phyloP scores from a whole-genome alignment of 2,797 vertebrate species.

The Eulemur albifrons region DNA sequence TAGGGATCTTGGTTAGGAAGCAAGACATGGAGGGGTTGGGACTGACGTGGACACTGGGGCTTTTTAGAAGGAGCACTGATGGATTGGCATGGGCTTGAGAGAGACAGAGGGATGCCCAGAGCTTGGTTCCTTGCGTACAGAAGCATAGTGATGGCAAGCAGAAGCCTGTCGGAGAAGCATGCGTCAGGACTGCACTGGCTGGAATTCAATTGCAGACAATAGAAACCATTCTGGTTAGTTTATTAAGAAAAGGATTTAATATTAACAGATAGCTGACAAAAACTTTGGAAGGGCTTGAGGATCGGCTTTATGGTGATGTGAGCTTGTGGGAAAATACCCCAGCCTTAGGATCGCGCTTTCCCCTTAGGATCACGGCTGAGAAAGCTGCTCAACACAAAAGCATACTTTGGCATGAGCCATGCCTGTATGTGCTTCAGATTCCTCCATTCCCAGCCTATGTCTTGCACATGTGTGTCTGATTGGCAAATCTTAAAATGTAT shows the following conservation, averaged over 20 bases:
- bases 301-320: not conserved
- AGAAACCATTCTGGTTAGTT: not conserved
- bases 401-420: not conserved
- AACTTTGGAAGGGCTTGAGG: not conserved
- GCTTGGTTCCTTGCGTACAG: not conserved
- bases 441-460: accelerated
- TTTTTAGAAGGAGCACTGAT: not conserved
- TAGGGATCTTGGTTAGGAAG: accelerated
- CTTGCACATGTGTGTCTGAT: accelerated
- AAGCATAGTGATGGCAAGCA: accelerated
- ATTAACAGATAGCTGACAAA: not conserved
- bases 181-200: accelerated
- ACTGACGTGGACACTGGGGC: too few species aligned
- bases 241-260: not conserved
- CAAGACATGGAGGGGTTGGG: not conserved
- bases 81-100: too few species aligned
- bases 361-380: too few species aligned
- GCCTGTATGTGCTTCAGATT: accelerated
- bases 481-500: too few species aligned
- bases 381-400: not conserved
- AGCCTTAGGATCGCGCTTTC: not conserved
- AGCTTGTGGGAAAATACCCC: not conserved
- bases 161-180: accelerated
- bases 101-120: accelerated
- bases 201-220: not conserved